A percentile compares a stretch with the other conserved stretches of the same genome.
Evolutionary conservation across 92 coral and sea anemone species (phyloP).

Genomic region (Actinostola sp.): DNA sequence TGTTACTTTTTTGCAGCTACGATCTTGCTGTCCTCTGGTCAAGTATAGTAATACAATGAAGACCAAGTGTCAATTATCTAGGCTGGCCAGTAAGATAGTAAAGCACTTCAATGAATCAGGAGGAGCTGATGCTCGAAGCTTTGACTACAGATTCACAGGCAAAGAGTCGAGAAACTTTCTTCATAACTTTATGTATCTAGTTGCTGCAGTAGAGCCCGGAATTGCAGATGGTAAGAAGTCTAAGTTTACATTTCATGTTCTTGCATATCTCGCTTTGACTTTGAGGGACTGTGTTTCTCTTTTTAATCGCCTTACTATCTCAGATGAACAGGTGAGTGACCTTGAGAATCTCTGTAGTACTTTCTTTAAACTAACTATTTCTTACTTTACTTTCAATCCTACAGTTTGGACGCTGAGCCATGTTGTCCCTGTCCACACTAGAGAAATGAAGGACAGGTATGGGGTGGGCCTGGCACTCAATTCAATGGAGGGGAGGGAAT

Average conservation of each 20-base stretch:
- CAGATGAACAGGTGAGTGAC: constrained; percentile 22
- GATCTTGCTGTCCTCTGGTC: constrained; percentile 10
- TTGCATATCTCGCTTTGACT: constrained; percentile 26
- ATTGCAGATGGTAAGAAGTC: too few relatives aligned
- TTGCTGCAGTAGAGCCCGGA: too few relatives aligned
- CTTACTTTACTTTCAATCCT: constrained; percentile 20
- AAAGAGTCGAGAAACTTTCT: too few relatives aligned
- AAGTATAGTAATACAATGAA: constrained; percentile 3
- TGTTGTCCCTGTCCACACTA: constrained; percentile 25
- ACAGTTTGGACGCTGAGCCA: constrained; percentile 26
- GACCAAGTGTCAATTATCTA: constrained; percentile 11
- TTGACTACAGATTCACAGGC: too few relatives aligned
- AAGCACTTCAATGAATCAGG: too few relatives aligned
- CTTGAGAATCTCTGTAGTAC: constrained; percentile 13
- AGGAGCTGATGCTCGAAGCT: too few relatives aligned
- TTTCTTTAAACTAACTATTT: too few relatives aligned
- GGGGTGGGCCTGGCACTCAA: constrained; percentile 36
- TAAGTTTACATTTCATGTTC: constrained; percentile 32
- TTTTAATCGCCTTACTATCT: constrained; percentile 24
- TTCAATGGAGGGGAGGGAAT: constrained; percentile 46
- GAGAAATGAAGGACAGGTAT: constrained; percentile 28
- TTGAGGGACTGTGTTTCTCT: constrained; percentile 27
- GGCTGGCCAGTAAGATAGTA: constrained; percentile 19
- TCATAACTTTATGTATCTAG: too few relatives aligned
- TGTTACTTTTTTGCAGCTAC: too few relatives aligned